phyloP scores from a whole-genome alignment of 2,113 vertebrate genomes.

The Micronycteris hirsuta region DNA sequence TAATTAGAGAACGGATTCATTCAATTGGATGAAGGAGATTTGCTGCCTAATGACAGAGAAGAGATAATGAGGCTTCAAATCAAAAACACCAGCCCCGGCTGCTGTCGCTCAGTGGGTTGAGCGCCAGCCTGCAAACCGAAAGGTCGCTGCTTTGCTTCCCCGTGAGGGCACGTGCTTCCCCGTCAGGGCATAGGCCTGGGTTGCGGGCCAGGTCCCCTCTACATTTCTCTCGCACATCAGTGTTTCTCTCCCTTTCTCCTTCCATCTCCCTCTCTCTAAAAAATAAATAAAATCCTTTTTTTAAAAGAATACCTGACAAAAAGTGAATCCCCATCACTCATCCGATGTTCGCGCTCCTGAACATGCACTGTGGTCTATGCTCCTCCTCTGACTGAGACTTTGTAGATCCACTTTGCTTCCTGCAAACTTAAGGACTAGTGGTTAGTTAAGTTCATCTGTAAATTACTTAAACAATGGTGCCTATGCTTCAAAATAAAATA shows the following conservation, averaged over 20 bases:
- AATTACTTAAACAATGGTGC: neutral
- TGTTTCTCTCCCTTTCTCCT: no score
- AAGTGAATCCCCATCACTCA: neutral
- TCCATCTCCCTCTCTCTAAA: no score
- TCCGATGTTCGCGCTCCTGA: neutral
- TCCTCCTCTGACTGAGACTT: neutral
- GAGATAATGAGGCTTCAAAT: slow-evolving; percentile 26
- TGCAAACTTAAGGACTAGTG: neutral
- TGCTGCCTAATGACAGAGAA: neutral
- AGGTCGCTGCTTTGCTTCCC: no score
- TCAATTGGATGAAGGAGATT: slow-evolving; percentile 5
- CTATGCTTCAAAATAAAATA: neutral
- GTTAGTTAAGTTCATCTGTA: neutral
- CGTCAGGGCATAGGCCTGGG: no score
- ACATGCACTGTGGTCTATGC: neutral
- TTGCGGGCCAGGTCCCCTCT: no score
- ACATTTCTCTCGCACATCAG: no score
- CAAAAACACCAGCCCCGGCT: neutral
- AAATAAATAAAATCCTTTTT: no score
- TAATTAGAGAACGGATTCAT: slow-evolving; percentile 40
- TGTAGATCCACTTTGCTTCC: neutral
- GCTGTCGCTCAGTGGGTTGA: no score
- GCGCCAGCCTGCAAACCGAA: no score
- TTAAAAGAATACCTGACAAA: neutral
- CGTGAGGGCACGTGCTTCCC: no score